Base-by-base conservation (phyloP, 1,140 invertebrate genomes). In the Danaus melanippus region DNA sequence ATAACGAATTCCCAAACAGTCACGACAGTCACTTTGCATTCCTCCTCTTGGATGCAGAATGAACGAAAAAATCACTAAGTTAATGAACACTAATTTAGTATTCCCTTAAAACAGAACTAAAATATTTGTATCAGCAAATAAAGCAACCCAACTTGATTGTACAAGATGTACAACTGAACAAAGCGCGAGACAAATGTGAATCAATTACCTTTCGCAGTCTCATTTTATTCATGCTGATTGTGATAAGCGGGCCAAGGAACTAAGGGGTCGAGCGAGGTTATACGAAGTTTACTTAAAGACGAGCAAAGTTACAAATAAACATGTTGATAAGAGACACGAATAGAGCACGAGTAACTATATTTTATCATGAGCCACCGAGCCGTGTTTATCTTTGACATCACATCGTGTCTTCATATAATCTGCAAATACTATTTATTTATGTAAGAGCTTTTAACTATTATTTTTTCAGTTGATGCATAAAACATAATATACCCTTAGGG, bases 1-100 rank as follows among this genome's bases (percentile, higher is more conserved):
- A 89, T 91, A 92, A 87, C 94, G 91, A 87, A 95, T 92, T 89
- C 92, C 93, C 89, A 95, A 88, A 91, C 93, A 95, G 86, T 95
- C 94, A 87, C 92, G 92, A 82, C 89, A 92, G 87, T 91, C 91
- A 87, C 90, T 92, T 92, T 90, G 91, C 92, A 94, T 94, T 92
- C 91, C 92, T 94, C 89, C 87, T 89, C 89, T 89, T 89, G 89
- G 84, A 87, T 88, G 85, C 90, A 91, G 88, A 79, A 87, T 89
- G 74, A 75, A 77, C 53, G 71, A 68, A 63, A 83, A 88, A 89
- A 88, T 74, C 66, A 84, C 76, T 53, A 70, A 69, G 59, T 67
- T 69, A 76, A 68, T 59, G 53, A 63, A 68, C 56, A 75, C 67
- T 56, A 59, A 69, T 53, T 58, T 49, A 42, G 45, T 49, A 58